Conservation (phyloP, 2,888 invertebrate species). For the Eupithecia insigniata region DNA sequence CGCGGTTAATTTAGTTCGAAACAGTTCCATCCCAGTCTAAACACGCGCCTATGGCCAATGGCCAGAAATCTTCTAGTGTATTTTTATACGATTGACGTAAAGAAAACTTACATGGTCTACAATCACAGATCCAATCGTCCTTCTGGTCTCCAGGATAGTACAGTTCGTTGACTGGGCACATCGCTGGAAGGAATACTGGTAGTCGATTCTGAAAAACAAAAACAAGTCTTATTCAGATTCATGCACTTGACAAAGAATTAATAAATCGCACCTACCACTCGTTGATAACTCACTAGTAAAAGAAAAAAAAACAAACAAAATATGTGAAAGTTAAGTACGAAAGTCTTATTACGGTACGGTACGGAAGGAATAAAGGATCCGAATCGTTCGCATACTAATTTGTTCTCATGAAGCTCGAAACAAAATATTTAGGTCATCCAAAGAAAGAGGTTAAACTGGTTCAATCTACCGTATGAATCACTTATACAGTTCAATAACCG, state of each 20-base stretch:
- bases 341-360: neutral
- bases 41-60: neutral
- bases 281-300: no score
- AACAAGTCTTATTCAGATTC: neutral
- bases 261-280: no score
- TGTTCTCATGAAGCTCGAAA: neutral
- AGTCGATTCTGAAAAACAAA: conserved; percentile 72
- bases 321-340: no score
- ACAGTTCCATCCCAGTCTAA: neutral
- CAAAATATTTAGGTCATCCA: neutral
- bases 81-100: neutral
- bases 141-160: conserved; percentile 87
- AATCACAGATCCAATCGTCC: conserved; percentile 87
- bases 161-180: conserved; percentile 86
- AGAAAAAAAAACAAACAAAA: no score
- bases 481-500: neutral
- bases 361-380: neutral
- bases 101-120: conserved; percentile 77
- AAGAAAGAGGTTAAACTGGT: neutral
- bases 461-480: neutral
- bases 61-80: neutral
- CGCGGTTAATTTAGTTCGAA: neutral
- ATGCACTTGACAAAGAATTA: no score
- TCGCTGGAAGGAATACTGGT: conserved; percentile 84
- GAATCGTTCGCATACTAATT: neutral